Base-by-base conservation (phyloP, 2,888 invertebrate genomes). In the Dorcus hopei region DNA sequence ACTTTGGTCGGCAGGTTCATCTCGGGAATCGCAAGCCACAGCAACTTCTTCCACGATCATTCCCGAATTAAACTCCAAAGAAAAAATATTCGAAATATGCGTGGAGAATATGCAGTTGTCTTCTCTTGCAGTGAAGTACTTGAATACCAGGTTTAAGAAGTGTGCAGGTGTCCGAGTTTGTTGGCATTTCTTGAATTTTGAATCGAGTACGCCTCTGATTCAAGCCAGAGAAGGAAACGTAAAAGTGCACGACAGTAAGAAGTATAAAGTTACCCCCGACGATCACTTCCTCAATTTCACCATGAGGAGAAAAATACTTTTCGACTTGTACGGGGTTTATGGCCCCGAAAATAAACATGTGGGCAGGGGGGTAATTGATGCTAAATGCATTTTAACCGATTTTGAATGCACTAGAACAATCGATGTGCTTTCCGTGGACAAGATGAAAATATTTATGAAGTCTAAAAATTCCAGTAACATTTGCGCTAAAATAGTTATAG, bases 171-270 rank as follows among this genome's bases (percentile, higher is more conserved):
- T 63, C 40, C 39, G 58, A 33, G 23, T 62, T n/a, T 52, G 54
- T 8, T 64, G 62, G 62, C 57, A 59, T 9, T 59, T 64, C 47
- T 38, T 58, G 43, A 54, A 60, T 14, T 64, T 59, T 38, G 59
- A 62, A 53, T 57, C 53, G 4, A 40, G 53, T 5, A 54, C 62
- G 14, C 26, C 50, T 8, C 16, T 59, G 23, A 40, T 38, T 8
- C 52, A 56, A 33, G 38, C 41, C 11, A 38, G 11, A 4, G 52
- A 49, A 4, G 43, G 45, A 11, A 38, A 58, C 8, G 39, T 54
- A 8, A 26, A 42, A 23, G 54, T 64, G 2, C 57, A 59, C 8
- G 52, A 60, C 2, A 54, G 59, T 9, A 38, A 58, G 19, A 47
- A 57, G 4, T 64, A 62, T 11, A 52, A 45, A 8, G 23, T 61